These are phyloP conservation scores for Coptodon rendalli DNA, from an alignment of 2,113 vertebrate species.

Conservation along the genomic window DNA sequence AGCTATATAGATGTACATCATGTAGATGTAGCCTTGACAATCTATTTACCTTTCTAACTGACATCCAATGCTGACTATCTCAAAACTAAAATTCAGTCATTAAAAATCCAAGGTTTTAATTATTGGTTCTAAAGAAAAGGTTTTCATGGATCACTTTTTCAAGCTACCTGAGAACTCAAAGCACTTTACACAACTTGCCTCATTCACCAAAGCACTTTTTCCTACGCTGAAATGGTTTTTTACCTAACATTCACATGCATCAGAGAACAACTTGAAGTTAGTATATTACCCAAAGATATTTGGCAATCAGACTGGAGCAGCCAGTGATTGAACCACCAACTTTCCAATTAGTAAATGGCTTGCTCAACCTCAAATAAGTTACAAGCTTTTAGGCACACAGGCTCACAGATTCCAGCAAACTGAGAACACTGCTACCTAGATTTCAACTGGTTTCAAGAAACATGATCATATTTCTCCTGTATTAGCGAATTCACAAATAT, in stretches of 20 bases:
- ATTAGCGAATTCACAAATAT: neutral
- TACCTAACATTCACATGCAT: neutral
- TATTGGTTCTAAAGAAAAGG: neutral
- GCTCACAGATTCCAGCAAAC: neutral
- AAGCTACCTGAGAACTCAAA: neutral
- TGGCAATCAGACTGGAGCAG: neutral
- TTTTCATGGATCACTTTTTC: neutral
- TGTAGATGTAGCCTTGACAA: neutral
- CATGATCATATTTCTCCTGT: neutral
- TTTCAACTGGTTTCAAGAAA: neutral
- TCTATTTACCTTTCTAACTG: neutral
- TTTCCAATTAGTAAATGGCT: neutral
- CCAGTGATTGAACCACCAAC: neutral
- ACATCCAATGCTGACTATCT: neutral
- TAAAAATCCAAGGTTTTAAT: neutral
- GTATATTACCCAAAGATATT: neutral
- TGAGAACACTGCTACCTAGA: fast-evolving
- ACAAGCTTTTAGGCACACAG: neutral
- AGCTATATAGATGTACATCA: neutral
- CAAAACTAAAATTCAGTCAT: neutral
- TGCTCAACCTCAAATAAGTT: neutral
- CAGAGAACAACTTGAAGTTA: neutral
- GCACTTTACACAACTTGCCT: neutral
- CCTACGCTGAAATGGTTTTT: fast-evolving
- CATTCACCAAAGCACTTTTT: neutral